phyloP scores from a whole-genome alignment of 2,888 invertebrate species.

The Orchestes rusci region DNA sequence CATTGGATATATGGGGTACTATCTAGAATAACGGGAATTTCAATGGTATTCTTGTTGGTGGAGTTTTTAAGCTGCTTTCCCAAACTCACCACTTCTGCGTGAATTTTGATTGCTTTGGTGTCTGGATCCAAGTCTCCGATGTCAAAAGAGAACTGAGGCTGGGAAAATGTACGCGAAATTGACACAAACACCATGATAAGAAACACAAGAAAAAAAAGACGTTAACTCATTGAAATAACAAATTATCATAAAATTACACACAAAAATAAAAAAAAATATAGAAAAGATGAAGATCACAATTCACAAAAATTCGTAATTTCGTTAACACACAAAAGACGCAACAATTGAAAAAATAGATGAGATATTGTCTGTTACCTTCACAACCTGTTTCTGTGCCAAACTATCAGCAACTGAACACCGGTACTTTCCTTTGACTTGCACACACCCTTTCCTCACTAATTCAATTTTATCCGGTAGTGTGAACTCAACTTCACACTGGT shows the following conservation, averaged over 20 bases:
- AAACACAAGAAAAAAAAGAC: no score
- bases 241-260: no score
- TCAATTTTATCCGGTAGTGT: constrained; percentile 20
- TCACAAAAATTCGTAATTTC: constrained; percentile 22
- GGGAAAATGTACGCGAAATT: no score
- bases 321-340: no score
- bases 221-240: no score
- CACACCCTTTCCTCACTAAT: constrained; percentile 23
- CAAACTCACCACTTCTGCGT: constrained; percentile 25
- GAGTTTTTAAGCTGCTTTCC: constrained; percentile 25
- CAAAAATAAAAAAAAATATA: no score
- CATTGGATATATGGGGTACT: constrained; percentile 28
- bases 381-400: no score
- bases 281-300: no score
- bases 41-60: constrained; percentile 2
- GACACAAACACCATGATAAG: no score
- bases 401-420: constrained; percentile 26
- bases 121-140: constrained; percentile 19
- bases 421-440: constrained; percentile 18
- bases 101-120: constrained; percentile 14
- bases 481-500: constrained; percentile 24
- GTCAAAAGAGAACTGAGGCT: constrained; percentile 22
- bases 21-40: constrained; percentile 16
- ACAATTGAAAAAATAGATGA: no score
- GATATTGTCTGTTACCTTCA: no score